phyloP scores from a whole-genome alignment of 2,888 invertebrate genomes.

The Folsomia candida region DNA sequence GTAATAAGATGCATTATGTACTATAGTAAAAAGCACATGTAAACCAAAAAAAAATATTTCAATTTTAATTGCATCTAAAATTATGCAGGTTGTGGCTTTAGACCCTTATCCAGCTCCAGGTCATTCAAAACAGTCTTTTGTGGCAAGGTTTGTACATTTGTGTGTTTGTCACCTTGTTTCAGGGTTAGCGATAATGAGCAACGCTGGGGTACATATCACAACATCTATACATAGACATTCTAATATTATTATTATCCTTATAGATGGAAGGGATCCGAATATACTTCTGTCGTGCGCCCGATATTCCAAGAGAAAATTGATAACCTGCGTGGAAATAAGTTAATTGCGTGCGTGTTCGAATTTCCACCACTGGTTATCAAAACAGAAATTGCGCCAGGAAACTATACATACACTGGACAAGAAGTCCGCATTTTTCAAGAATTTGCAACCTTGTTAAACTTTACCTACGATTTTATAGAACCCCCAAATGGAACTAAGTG shows the following conservation, averaged over 20 bases:
- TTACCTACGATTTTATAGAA: conserved; percentile 46
- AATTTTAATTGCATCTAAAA: no score
- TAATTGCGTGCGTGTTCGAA: conserved; percentile 43
- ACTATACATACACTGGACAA: conserved; percentile 39
- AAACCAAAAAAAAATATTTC: no score
- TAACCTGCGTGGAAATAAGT: conserved; percentile 42
- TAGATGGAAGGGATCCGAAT: conserved; percentile 9
- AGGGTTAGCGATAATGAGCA: conserved; percentile 31
- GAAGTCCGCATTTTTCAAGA: conserved; percentile 44
- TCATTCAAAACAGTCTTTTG: conserved; percentile 42
- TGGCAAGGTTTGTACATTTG: no score
- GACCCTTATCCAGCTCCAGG: conserved; percentile 48
- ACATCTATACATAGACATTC: no score
- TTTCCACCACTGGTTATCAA: conserved; percentile 48
- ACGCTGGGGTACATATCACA: no score
- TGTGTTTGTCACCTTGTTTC: no score
- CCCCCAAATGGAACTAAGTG: conserved; percentile 40
- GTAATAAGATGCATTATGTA: no score
- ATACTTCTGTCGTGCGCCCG: conserved; percentile 26
- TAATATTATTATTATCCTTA: no score
- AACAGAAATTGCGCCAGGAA: conserved; percentile 27
- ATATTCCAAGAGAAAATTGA: conserved; percentile 47
- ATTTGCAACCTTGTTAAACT: conserved; percentile 43
- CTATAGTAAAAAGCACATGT: no score
- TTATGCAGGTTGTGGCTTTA: conserved; percentile 43